Percentiles rank a stretch among this genome's conserved stretches.
Conservation (phyloP, 2,113 vertebrate genomes). For the Neopipo cinnamomea region DNA sequence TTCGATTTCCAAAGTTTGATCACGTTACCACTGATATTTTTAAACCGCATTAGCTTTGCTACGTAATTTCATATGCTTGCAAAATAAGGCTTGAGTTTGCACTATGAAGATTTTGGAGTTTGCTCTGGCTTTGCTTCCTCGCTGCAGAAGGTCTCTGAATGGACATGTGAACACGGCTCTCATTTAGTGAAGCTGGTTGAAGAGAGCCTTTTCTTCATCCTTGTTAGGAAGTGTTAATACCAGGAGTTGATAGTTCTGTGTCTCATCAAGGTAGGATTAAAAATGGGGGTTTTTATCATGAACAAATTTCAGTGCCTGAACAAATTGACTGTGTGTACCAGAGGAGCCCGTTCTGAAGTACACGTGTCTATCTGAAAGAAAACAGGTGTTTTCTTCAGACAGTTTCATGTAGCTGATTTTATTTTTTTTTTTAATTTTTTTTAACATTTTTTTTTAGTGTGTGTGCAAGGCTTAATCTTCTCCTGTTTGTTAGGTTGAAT, state of each 20-base stretch:
- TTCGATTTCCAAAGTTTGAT: neutral
- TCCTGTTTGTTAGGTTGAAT: neutral
- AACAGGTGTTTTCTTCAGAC: neutral
- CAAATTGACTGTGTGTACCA: neutral
- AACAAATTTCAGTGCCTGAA: neutral
- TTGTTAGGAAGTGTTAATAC: neutral
- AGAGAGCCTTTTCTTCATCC: neutral
- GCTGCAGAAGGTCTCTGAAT: neutral
- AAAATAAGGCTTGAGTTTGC: neutral
- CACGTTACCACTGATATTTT: neutral
- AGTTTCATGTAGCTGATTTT: neutral
- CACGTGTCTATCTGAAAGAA: neutral
- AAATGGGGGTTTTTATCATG: neutral
- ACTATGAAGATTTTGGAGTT: neutral
- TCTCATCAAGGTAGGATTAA: neutral
- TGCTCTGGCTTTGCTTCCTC: neutral
- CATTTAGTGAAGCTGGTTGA: neutral
- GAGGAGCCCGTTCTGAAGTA: neutral
- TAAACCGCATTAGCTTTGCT: neutral
- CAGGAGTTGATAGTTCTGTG: neutral
- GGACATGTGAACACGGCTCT: neutral
- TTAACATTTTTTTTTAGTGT: neutral
- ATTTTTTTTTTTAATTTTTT: neutral
- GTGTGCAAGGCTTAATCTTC: neutral
- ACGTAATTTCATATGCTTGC: neutral